Conservation (phyloP, 2,113 vertebrate genomes). For the Prinia subflava region DNA sequence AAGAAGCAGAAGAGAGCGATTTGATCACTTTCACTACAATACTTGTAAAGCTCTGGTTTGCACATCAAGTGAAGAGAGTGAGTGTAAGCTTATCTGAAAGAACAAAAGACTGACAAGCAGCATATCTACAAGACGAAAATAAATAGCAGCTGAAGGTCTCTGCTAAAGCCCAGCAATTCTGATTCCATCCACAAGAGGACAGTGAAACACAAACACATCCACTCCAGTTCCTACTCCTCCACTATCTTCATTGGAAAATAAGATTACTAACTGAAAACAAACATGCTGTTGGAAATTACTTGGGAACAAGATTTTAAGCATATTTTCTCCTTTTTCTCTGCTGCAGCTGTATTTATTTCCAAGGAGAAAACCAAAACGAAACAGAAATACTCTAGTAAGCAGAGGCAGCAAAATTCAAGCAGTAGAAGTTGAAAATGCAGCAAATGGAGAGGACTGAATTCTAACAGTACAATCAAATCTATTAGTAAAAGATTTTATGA, state of each 20-base stretch:
- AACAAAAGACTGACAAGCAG: neutral
- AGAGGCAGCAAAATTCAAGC: neutral
- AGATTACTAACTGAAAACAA: conserved; percentile 17
- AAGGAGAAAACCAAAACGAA: neutral
- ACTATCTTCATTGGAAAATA: neutral
- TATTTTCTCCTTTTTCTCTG: neutral
- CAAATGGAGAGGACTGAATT: neutral
- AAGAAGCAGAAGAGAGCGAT: neutral
- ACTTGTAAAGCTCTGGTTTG: neutral
- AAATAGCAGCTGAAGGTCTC: neutral
- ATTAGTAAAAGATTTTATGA: neutral
- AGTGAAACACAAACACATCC: conserved; percentile 52
- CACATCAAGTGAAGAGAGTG: neutral
- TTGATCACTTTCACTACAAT: neutral
- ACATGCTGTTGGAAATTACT: neutral
- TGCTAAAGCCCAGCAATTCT: conserved; percentile 47
- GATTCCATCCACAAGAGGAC: conserved; percentile 66
- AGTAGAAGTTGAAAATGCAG: neutral
- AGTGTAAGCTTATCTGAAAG: neutral
- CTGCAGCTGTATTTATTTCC: neutral
- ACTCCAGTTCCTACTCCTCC: neutral
- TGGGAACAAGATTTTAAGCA: neutral
- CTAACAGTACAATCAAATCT: neutral
- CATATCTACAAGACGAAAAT: neutral
- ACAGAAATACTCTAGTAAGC: neutral